Evolutionary conservation across 2,888 invertebrate species (phyloP), one percentile per base, ranked within the genome.

Genomic region (Keiferia lycopersicella): DNA sequence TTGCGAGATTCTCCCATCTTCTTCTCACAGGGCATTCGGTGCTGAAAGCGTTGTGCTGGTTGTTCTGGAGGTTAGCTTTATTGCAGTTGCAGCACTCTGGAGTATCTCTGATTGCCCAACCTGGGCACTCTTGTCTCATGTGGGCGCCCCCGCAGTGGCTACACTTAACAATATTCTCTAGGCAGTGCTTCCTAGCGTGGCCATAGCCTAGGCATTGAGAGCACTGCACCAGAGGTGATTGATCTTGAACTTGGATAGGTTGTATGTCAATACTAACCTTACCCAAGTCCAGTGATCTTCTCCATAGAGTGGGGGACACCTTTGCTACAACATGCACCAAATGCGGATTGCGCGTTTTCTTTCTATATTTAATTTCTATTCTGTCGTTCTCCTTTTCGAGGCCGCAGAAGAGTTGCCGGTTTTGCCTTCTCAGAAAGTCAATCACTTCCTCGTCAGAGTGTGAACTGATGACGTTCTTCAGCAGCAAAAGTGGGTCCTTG

Each of bases 51-150:
- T 66, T 65, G 58, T 68, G 68, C 8, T 48, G 57, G 0, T 8
- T 39, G 0, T 57, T 18, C 0, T 56, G 63, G 3, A 38, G n/a
- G 4, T 60, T 59, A 2, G 63, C 53, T 7, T 12, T 11, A 0
- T 0, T 12, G 58, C 71, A 71, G 45, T 70, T 70, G 7, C 34
- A 11, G 20, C 70, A 70, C 0, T 10, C 1, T 0, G 68, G 67
- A 1, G 20, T 1, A 1, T 12, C 45, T 0, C 62, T 62, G 0
- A 45, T 1, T 0, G n/a, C 4, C 30, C 61, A 39, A 12, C 1
- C 12, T 1, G 20, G 16, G 20, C 45, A 39, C 2, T 57, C 16
- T 3, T 38, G 0, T 22, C 62, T 8, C n/a, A 62, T 38, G 10
- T 57, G 57, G 2, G 57, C 38, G n/a, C 38, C 57, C 1, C 34